A percentile compares a stretch with the other conserved stretches of the same genome.
Conservation (phyloP, 37 sponge, comb jelly and placozoan genomes). For the Geodia barretti region DNA sequence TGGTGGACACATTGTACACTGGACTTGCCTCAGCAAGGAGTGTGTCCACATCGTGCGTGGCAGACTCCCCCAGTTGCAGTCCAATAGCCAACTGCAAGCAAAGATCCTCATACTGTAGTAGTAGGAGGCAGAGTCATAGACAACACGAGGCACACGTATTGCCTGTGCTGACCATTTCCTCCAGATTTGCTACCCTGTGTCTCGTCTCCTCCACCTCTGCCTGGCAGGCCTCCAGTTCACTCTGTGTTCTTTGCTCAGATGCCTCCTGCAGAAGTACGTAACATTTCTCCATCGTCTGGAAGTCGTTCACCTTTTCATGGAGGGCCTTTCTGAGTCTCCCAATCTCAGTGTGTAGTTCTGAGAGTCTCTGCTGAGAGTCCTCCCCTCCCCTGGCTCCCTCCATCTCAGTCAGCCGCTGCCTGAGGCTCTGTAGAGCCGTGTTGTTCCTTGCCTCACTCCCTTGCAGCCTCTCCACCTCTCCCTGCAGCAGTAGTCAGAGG, state of each 20-base stretch:
- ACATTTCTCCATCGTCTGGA: background rate
- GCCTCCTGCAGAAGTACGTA: constrained; percentile 6
- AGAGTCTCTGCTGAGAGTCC: background rate
- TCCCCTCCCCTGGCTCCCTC: background rate
- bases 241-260: background rate
- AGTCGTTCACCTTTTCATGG: constrained; percentile 27
- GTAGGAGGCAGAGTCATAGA: background rate
- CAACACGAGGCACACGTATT: background rate
- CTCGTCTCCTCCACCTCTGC: constrained; percentile 6
- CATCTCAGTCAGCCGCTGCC: constrained; percentile 31
- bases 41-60: constrained; percentile 38
- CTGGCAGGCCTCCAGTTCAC: constrained; percentile 16
- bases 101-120: constrained; percentile 52
- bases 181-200: constrained; percentile 26
- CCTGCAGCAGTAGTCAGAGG: too few species aligned
- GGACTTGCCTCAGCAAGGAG: constrained; percentile 34
- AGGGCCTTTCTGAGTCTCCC: constrained; percentile 41
- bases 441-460: constrained; percentile 36
- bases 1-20: too few species aligned
- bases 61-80: constrained; percentile 18
- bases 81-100: constrained; percentile 31
- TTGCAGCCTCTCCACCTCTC: constrained; percentile 41
- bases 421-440: constrained; percentile 38
- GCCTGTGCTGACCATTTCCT: constrained; percentile 21
- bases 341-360: constrained; percentile 44